Evolutionary conservation across 2,113 vertebrate genomes (phyloP).

Genomic region (Tetraodon nigroviridis): DNA sequence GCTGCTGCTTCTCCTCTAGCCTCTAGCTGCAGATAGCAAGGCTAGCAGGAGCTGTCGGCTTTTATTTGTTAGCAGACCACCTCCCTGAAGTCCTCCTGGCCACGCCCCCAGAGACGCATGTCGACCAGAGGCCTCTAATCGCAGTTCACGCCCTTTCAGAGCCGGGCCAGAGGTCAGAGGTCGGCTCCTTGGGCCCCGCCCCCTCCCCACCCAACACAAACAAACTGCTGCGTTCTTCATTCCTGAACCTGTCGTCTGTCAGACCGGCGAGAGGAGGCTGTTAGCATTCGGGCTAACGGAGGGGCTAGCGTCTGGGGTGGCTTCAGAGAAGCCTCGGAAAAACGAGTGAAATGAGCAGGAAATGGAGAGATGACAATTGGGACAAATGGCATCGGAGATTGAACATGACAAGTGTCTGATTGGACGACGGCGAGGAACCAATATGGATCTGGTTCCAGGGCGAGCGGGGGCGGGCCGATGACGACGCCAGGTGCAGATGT

Average conservation of each 20-base stretch:
- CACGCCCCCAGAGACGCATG: constrained; percentile 48
- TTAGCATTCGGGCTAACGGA: neutral
- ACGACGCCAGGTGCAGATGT: constrained; percentile 20
- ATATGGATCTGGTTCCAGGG: constrained; percentile 42
- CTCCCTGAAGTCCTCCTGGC: constrained; percentile 29
- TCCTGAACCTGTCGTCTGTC: neutral
- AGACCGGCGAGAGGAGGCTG: neutral
- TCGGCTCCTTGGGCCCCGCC: constrained; percentile 49
- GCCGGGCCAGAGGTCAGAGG: constrained; percentile 44
- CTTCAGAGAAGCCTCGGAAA: constrained; percentile 46
- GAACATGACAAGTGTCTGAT: constrained; percentile 74
- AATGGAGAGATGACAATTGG: constrained; percentile 68
- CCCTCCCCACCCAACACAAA: constrained; percentile 37
- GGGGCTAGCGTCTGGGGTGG: neutral
- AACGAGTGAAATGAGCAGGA: constrained; percentile 68
- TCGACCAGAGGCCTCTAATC: constrained; percentile 46
- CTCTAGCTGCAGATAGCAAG: too few species aligned
- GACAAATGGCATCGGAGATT: constrained; percentile 69
- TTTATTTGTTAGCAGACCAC: constrained; percentile 26
- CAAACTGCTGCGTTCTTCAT: neutral
- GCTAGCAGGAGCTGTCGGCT: neutral
- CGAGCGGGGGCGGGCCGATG: constrained; percentile 4
- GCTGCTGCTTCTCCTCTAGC: neutral
- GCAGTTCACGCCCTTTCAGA: constrained; percentile 60
- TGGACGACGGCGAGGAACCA: constrained; percentile 59